These are phyloP conservation scores for Hormaphis cornu DNA, from an alignment of 1,140 invertebrate genomes.

Conservation along the genomic window DNA sequence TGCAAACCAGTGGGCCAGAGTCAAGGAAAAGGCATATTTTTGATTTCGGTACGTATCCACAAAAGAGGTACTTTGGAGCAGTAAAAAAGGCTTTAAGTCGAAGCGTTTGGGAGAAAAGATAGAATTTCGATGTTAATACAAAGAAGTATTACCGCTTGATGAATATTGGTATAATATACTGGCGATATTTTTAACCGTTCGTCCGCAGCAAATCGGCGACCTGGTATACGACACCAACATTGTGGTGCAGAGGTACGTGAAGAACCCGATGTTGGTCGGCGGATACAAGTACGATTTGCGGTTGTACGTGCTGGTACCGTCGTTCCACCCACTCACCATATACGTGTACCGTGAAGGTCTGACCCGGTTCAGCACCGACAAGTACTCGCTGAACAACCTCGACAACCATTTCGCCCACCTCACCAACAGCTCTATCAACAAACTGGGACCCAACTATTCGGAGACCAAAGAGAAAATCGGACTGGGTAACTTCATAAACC, in stretches of 20 bases:
- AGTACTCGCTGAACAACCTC: conserved; percentile 69
- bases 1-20: conserved; percentile 78
- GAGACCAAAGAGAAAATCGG: conserved; percentile 71
- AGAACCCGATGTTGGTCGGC: conserved; percentile 72
- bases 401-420: conserved; percentile 80
- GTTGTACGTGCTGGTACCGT: conserved; percentile 74
- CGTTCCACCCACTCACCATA: conserved; percentile 67
- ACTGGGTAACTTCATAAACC: conserved; percentile 60
- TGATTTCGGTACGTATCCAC: conserved; percentile 58
- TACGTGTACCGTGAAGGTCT: conserved; percentile 76
- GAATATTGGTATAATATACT: not conserved
- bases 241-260: conserved; percentile 72
- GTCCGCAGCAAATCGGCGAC: conserved; percentile 59
- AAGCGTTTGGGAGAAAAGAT: too few relatives aligned
- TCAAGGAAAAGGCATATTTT: conserved; percentile 69
- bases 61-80: too few relatives aligned
- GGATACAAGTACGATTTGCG: conserved; percentile 81
- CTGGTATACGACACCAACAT: conserved; percentile 58
- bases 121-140: too few relatives aligned
- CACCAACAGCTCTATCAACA: conserved; percentile 80
- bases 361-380: conserved; percentile 59
- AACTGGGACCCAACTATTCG: conserved; percentile 63
- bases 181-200: not conserved
- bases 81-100: not conserved
- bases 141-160: not conserved